Percentiles rank a stretch among this genome's conserved stretches.
Evolutionary conservation across 2,797 vertebrate species (phyloP).

Genomic region (Rhynchotus rufescens): DNA sequence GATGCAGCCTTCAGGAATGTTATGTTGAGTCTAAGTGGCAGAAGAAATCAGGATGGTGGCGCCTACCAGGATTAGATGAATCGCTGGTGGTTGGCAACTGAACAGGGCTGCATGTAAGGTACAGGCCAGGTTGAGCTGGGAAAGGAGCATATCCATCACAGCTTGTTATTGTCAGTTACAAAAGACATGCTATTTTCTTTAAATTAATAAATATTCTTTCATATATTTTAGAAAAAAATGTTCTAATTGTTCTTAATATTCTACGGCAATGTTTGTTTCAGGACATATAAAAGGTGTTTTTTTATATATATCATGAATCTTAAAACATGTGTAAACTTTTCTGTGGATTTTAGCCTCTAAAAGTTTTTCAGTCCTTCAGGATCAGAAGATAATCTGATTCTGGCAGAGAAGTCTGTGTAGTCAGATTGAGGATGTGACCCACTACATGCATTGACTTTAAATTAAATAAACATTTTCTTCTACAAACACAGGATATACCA

Average conservation of each 20-base stretch:
- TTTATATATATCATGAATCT: background rate
- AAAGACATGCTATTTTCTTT: background rate
- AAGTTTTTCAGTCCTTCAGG: background rate
- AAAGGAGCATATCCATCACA: no score
- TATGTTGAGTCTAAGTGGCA: no score
- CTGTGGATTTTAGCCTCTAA: background rate
- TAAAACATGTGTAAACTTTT: background rate
- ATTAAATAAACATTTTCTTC: slow-evolving; percentile 52
- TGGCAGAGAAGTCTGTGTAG: background rate
- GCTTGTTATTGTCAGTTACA: background rate
- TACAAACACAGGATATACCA: slow-evolving; percentile 31
- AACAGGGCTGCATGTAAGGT: no score
- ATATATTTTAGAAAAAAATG: no score
- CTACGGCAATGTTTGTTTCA: background rate
- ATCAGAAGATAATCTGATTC: background rate
- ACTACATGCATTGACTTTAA: slow-evolving; percentile 37
- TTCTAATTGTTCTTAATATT: background rate
- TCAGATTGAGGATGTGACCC: slow-evolving; percentile 42
- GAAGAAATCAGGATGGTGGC: no score
- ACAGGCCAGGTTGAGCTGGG: no score
- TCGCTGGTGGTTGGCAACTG: no score
- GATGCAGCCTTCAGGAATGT: no score
- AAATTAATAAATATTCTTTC: background rate
- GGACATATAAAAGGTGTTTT: background rate
- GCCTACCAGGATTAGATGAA: no score